Base-by-base conservation (phyloP, 2,797 vertebrate species). In the Anguilla anguilla region DNA sequence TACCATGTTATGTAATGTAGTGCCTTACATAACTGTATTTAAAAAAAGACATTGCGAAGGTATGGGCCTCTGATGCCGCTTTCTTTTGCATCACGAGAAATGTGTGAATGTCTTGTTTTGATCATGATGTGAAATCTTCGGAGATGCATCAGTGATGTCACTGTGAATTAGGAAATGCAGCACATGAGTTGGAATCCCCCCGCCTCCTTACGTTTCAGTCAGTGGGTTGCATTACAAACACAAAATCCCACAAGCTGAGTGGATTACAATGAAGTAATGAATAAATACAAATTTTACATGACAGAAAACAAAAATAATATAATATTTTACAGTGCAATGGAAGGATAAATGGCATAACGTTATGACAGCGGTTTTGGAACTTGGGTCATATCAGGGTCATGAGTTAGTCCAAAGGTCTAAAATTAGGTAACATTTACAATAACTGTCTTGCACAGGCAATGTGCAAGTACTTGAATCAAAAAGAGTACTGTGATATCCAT, bases 1-100 rank as follows among this genome's bases (percentile, higher is more conserved):
- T 88, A 53, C 55, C 31, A 35, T 4, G 85, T 89, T 87, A 90
- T 85, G 43, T 43, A 89, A 91, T 90, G 83, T 57, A 87, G 51
- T 88, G 74, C 61, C 83, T 91, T 90, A 89, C n/a, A 89, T 89
- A 91, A 92, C 59, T 79, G 61, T 83, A 64, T 89, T 88, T 55
- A 88, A 81, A 79, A 86, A 90, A 86, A 55, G 74, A 83, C 77
- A 86, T 19, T 31, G 82, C 84, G 82, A 86, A 85, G 39, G 72
- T 22, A 82, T 64, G 31, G 22, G 28, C n/a, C 53, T 86, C 84
- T 53, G 86, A 84, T 53, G 28, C 13, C 15, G 57, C 83, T 84
- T 69, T 88, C 84, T 86, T 82, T 72, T 39, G 39, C 64, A 72
- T 79, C 61, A 55, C 84, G 69, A 57, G 72, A 82, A 87, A 88